Percentiles rank a stretch among this genome's conserved stretches.
phyloP scores from a whole-genome alignment of 2,888 invertebrate species.

The Apocheima hispidaria region DNA sequence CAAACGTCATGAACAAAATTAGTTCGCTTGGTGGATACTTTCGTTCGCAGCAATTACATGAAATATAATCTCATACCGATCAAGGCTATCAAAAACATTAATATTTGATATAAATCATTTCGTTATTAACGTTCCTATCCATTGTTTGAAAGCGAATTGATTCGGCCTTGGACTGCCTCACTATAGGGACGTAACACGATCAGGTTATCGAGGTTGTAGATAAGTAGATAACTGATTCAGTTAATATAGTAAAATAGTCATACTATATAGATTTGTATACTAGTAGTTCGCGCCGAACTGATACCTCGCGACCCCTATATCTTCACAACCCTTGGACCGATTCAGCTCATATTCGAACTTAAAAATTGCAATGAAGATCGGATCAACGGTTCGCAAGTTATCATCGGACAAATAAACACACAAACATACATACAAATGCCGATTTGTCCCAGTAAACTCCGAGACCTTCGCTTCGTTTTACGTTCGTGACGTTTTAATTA shows the following conservation, averaged over 20 bases:
- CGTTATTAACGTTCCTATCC: constrained; percentile 54
- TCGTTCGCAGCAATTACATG: constrained; percentile 9
- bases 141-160: constrained; percentile 61
- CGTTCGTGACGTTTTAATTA: no score
- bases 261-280: not conserved
- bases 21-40: not conserved
- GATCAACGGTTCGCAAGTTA: no score
- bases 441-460: no score
- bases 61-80: constrained; percentile 43
- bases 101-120: constrained; percentile 53
- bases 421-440: no score
- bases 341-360: no score
- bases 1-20: not conserved
- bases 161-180: constrained; percentile 56
- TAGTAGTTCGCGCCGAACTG: no score
- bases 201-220: not conserved
- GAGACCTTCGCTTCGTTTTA: no score
- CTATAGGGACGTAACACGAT: constrained; percentile 16
- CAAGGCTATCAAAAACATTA: constrained; percentile 47
- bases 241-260: not conserved
- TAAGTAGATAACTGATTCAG: not conserved
- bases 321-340: no score
- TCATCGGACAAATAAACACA: no score
- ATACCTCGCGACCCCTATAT: no score
- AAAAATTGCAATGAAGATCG: no score